phyloP scores from a whole-genome alignment of 2,888 invertebrate species.

The Heliconius sara region DNA sequence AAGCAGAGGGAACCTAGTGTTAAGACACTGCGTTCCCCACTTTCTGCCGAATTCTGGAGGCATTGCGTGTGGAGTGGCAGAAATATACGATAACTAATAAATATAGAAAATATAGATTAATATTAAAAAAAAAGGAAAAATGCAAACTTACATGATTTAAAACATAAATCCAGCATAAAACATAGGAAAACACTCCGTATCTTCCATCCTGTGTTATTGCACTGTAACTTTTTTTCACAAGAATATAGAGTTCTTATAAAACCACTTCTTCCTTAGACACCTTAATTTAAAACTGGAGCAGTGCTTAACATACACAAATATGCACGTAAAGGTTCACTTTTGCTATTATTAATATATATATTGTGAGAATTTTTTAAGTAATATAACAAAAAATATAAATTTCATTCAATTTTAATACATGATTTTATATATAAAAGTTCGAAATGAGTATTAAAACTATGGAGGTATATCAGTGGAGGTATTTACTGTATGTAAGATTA shows the following conservation, averaged over 20 bases:
- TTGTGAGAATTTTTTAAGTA: neutral
- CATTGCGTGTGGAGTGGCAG: too few species aligned
- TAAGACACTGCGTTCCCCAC: too few species aligned
- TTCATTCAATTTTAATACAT: neutral
- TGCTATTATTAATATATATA: neutral
- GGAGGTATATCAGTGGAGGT: neutral
- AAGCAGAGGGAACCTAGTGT: too few species aligned
- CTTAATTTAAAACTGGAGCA: neutral
- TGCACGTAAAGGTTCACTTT: neutral
- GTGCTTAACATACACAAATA: neutral
- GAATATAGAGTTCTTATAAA: neutral
- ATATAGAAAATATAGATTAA: neutral
- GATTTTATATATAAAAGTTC: neutral
- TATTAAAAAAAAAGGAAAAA: neutral
- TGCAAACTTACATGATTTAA: conserved; percentile 19
- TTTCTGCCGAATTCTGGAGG: too few species aligned
- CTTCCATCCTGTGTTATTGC: neutral
- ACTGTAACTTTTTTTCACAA: conserved; percentile 8
- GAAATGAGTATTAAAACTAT: neutral
- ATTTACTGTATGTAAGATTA: neutral
- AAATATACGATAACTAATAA: neutral
- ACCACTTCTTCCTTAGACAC: neutral
- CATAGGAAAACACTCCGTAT: neutral
- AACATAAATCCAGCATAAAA: neutral
- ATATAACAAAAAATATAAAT: neutral